Evolutionary conservation across 2,113 vertebrate genomes (phyloP), one percentile per base, ranked within the genome.

Genomic region (Nyctereutes procyonoides): DNA sequence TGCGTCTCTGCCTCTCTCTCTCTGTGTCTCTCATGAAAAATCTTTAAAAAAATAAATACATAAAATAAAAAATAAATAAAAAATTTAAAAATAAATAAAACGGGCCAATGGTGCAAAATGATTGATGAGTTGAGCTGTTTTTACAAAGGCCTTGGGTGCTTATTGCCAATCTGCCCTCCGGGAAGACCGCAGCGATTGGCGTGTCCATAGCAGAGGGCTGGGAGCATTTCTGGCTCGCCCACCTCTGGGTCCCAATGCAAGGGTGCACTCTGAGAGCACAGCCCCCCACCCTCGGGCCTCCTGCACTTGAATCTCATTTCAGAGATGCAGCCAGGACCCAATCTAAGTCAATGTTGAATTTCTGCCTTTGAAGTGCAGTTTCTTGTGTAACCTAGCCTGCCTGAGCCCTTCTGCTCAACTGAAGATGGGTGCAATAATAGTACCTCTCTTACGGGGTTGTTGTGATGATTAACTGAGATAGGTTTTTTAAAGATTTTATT

Each of bases 141-240:
- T 17, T 9, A 24, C 22, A 43, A 43, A 43, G 43, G 38, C 22
- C 22, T 67, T 20, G 10, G 74, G 38, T 58, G 80, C 58, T 38
- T 5, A 17, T 35, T 2, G 26, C 38, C 65, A 24, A 8, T 17
- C 17, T 19, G 15, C 30, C 56, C 13, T 43, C 62, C 6, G 8
- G 79, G 16, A 55, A 69, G 55, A 10, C 13, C 9, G 11, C 9
- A 1, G 51, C 5, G 1, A 11, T 5, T 3, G 43, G 2, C 0
- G 6, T 11, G 13, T 19, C 53, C 16, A 13, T 0, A 62, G 81
- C n/a, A 26, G 26, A 8, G 26, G 3, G 17, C 6, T 22, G 20
- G 32, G 9, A 22, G 22, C 8, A 1, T 19, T 28, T 32, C n/a
- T 6, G 19, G 43, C 69, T 51, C 0, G 2, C 30, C 30, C 4